Conservation (phyloP, 2,113 vertebrate species). For the Gorsachius goisagi region DNA sequence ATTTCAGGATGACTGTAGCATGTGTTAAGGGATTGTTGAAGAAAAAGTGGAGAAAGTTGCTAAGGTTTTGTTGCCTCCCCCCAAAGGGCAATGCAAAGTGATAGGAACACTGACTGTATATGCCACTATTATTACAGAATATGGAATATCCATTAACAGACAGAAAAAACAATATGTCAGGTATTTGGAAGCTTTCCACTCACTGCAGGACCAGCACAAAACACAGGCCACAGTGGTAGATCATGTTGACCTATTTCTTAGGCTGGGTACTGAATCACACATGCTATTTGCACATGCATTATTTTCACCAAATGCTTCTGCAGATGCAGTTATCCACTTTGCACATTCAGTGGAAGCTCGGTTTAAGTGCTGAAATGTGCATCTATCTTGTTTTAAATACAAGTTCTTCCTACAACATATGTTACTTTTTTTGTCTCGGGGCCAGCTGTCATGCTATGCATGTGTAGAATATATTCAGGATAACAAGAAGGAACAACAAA, state of each 20-base stretch:
- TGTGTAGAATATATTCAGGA: neutral
- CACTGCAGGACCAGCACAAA: neutral
- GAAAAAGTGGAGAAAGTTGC: neutral
- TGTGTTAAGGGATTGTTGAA: neutral
- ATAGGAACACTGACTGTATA: neutral
- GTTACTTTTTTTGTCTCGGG: neutral
- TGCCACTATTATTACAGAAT: neutral
- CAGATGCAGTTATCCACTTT: neutral
- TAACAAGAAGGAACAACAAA: neutral
- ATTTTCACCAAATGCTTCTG: neutral
- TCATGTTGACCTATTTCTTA: neutral
- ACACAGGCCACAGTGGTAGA: neutral
- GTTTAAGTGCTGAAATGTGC: neutral
- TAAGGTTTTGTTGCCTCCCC: neutral
- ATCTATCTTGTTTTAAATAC: neutral
- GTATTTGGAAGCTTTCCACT: constrained; percentile 1
- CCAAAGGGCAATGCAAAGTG: neutral
- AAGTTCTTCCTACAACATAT: neutral
- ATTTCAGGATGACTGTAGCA: neutral
- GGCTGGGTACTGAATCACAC: neutral
- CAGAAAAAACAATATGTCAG: neutral
- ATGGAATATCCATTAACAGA: neutral
- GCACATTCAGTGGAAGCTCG: neutral
- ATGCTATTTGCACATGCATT: neutral
- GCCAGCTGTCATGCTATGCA: neutral